Conservation (phyloP, 2,888 invertebrate species). For the Tenthredo mesomela region DNA sequence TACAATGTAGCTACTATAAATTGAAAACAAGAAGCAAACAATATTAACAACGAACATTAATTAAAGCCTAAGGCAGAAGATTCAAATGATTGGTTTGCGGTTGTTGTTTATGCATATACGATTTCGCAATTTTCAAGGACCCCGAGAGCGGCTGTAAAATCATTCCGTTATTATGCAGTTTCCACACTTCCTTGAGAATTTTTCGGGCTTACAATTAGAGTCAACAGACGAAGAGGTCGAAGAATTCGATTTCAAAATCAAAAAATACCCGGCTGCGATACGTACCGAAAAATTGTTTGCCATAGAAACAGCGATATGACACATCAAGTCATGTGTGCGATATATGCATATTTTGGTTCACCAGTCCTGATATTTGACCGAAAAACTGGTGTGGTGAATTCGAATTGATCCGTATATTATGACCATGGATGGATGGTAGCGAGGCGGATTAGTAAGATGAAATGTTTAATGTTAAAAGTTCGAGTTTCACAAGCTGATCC, state of each 20-base stretch:
- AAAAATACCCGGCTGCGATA: not conserved
- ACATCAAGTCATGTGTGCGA: not conserved
- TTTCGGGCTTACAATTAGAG: not conserved
- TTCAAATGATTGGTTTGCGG: not conserved
- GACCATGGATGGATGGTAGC: not conserved
- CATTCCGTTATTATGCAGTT: not conserved
- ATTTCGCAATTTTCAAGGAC: conserved; percentile 5
- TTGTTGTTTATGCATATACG: not conserved
- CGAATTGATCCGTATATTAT: not conserved
- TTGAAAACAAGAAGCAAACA: not conserved
- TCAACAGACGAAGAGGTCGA: not conserved
- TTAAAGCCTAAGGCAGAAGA: not conserved
- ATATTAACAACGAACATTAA: not conserved
- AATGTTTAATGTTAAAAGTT: not conserved
- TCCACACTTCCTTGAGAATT: not conserved
- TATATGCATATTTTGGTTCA: not conserved
- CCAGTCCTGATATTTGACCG: not conserved
- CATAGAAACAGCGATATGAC: not conserved
- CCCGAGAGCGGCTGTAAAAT: not conserved
- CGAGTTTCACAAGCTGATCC: not conserved
- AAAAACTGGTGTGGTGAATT: not conserved
- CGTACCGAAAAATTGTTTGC: not conserved
- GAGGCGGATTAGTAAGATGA: not conserved
- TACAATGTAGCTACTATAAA: not conserved
- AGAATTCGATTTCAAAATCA: conserved; percentile 1